Conservation (phyloP, 2,888 invertebrate species). For the Leucoptera coffeella region DNA sequence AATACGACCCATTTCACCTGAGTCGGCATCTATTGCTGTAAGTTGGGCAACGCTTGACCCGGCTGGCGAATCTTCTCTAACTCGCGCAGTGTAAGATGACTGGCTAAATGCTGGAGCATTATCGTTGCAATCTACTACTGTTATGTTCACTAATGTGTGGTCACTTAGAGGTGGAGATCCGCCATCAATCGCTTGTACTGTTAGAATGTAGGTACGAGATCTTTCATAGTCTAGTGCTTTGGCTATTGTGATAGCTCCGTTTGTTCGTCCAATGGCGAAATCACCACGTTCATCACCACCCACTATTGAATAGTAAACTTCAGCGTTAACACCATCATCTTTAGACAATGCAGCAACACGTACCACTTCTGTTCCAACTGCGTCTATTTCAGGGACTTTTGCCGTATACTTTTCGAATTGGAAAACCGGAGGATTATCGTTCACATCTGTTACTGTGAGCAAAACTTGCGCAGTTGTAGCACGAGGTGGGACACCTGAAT, state of each 20-base stretch:
- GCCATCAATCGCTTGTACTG: conserved; percentile 85
- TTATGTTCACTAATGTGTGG: conserved; percentile 80
- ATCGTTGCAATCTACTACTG: conserved; percentile 81
- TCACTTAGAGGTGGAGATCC: conserved; percentile 86
- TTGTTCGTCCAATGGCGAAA: conserved; percentile 67
- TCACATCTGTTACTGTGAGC: conserved; percentile 85
- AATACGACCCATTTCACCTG: conserved; percentile 72
- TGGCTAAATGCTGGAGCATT: conserved; percentile 79
- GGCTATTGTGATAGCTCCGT: conserved; percentile 70
- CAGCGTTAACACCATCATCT: conserved; percentile 90
- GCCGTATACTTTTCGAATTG: conserved; percentile 74
- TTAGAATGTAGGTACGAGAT: conserved; percentile 77
- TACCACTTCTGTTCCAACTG: conserved; percentile 74
- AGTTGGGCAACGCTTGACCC: conserved; percentile 72
- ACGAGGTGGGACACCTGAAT: conserved; percentile 73
- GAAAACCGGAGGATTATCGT: conserved; percentile 95
- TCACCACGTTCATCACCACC: conserved; percentile 86
- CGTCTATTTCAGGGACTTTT: conserved; percentile 69
- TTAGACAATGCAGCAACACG: conserved; percentile 85
- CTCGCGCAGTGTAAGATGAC: conserved; percentile 66
- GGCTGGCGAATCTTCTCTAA: conserved; percentile 71
- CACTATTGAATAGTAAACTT: conserved; percentile 80
- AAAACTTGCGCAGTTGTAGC: conserved; percentile 62
- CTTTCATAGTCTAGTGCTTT: conserved; percentile 84
- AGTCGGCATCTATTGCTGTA: conserved; percentile 79